Evolutionary conservation across 2,113 vertebrate genomes (phyloP).

Genomic region (Verasper variegatus): DNA sequence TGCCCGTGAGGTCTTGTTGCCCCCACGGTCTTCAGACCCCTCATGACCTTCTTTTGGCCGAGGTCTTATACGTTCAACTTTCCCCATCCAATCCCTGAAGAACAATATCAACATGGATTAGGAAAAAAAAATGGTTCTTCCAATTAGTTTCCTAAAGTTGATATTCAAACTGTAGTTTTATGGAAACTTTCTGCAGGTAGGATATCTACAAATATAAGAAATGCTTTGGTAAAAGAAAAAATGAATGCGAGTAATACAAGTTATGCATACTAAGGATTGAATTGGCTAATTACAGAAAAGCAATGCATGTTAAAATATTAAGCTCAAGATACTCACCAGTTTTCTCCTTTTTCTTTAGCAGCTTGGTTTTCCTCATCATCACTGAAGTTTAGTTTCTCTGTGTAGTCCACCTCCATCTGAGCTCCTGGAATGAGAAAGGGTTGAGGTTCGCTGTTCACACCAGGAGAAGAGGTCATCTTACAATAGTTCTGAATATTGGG

Average conservation of each 20-base stretch:
- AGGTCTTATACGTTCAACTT: conserved; percentile 84
- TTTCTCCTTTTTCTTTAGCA: conserved; percentile 89
- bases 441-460: background rate
- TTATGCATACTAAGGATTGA: too few species aligned
- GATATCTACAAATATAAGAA: background rate
- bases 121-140: background rate
- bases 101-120: background rate
- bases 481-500: background rate
- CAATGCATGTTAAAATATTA: background rate
- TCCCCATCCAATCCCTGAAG: conserved; percentile 83
- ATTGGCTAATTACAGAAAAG: background rate
- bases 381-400: conserved; percentile 98
- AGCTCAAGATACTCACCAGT: conserved; percentile 81
- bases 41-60: conserved; percentile 84
- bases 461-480: background rate
- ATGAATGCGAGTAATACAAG: too few species aligned
- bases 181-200: background rate
- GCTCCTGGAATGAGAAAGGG: conserved; percentile 83
- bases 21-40: conserved; percentile 81
- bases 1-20: conserved; percentile 74
- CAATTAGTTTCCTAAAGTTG: background rate
- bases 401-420: conserved; percentile 99
- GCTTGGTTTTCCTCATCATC: conserved; percentile 97
- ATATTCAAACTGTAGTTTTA: background rate
- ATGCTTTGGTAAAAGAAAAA: too few species aligned